Evolutionary conservation across 2,888 invertebrate species (phyloP).

Genomic region (Heliconius ismenius): DNA sequence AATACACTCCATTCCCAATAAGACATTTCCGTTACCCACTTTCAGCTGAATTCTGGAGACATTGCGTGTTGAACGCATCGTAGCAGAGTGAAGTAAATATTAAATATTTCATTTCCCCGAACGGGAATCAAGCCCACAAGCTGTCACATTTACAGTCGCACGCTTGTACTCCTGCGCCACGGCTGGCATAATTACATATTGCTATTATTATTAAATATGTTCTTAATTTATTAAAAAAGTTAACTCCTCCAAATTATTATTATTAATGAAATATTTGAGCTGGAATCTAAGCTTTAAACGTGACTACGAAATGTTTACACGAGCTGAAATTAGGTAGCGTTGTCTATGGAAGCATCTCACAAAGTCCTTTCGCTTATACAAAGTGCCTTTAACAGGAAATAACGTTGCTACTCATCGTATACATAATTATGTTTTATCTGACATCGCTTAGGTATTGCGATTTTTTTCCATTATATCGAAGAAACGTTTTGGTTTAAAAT

Average conservation of each 20-base stretch:
- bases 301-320: conserved; percentile 32
- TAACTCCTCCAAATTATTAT: not conserved
- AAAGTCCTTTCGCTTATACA: conserved; percentile 57
- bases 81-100: too few relatives aligned
- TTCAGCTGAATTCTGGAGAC: not conserved
- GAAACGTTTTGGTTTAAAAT: not conserved
- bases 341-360: conserved; percentile 51
- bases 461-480: not conserved
- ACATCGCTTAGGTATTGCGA: not conserved
- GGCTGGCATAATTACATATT: not conserved
- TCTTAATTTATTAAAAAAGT: not conserved
- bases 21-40: not conserved
- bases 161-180: not conserved
- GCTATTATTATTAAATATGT: not conserved
- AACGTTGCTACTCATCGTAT: conserved; percentile 55
- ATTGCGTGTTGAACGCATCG: not conserved
- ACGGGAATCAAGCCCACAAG: not conserved
- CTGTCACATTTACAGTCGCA: not conserved
- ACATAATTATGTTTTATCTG: conserved; percentile 53
- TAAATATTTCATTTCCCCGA: too few relatives aligned
- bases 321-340: conserved; percentile 50
- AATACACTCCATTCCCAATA: not conserved
- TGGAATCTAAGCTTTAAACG: conserved; percentile 2
- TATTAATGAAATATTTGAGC: conserved; percentile 13
- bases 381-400: conserved; percentile 59